phyloP scores from a whole-genome alignment of 2,113 vertebrate genomes.

The Myiozetetes cayanensis region DNA sequence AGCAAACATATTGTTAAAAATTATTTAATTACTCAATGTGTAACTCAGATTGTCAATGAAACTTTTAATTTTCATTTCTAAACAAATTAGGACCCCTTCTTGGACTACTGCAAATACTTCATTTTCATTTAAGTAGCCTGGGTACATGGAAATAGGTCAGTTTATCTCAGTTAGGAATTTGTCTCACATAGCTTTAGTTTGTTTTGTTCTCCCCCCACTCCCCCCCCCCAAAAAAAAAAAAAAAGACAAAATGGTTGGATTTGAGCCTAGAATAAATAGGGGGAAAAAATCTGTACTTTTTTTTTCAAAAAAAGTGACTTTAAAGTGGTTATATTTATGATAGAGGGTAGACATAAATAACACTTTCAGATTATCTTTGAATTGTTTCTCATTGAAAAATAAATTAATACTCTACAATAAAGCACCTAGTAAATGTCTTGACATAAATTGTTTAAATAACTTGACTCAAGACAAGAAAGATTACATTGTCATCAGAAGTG shows the following conservation, averaged over 20 bases:
- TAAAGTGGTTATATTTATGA: not conserved
- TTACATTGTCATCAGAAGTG: not conserved
- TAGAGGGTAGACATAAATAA: not conserved
- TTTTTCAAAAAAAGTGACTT: not conserved
- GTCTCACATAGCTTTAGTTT: not conserved
- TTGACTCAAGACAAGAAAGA: not conserved
- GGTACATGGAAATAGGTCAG: not conserved
- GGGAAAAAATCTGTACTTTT: not conserved
- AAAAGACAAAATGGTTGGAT: not conserved
- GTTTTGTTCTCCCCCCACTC: not conserved
- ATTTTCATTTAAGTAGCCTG: not conserved
- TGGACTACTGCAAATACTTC: not conserved
- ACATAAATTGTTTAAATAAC: not conserved
- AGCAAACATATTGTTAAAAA: not conserved
- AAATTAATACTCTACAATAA: not conserved
- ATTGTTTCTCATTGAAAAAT: not conserved
- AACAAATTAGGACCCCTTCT: not conserved
- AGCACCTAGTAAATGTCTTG: not conserved
- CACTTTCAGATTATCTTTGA: not conserved
- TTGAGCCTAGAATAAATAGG: not conserved
- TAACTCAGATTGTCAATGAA: not conserved
- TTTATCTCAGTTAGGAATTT: not conserved
- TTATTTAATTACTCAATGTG: not conserved
- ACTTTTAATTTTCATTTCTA: not conserved
- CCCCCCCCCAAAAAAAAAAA: not conserved